Base-by-base conservation (phyloP, 37 sponge, comb jelly and placozoan genomes). In the Ephydatia muelleri region DNA sequence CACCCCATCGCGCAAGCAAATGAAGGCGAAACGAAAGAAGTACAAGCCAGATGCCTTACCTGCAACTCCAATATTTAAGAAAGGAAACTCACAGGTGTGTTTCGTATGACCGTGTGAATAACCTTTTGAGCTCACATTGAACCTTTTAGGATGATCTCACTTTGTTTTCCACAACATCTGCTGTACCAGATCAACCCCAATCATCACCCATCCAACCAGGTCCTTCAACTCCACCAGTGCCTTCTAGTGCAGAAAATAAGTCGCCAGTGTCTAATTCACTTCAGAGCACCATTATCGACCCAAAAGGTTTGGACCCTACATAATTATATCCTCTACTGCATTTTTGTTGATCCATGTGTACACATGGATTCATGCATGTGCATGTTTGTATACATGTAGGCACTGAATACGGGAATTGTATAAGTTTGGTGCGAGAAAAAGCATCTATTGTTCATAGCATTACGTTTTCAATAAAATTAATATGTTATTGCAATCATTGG, bases 1-100 rank as follows among this genome's bases (percentile, higher is more conserved):
- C 40, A 93, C 94, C 43, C 94, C 94, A 2, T 82, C 84, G 47
- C 86, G 91, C 16, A 75, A 79, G 70, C 87, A 86, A 68, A 33
- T 84, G 74, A 80, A 67, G 29, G 82, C 82, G 23, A 69, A 69
- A 27, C 83, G 81, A 81, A 88, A 88, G 38, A 92, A 88, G 80
- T 86, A 83, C 32, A 83, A 84, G 34, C 82, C 82, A 1, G 75
- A 76, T 31, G 87, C 91, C 49, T 79, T 73, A 47, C 85, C 90
- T 19, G 77, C 85, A n/a, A 85, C 91, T 34, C 82, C 94, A 70
- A 90, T 93, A 35, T 88, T 93, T 78, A 86, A 82, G 65, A 93
- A 93, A 67, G 80, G 81, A 38, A 84, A 68, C 49, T 76, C 81
- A 11, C 69, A 78, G 66, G 79, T 78, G n/a, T n/a, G n/a, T n/a